Evolutionary conservation across 2,888 invertebrate genomes (phyloP).

Genomic region (Zeuzera pyrina): DNA sequence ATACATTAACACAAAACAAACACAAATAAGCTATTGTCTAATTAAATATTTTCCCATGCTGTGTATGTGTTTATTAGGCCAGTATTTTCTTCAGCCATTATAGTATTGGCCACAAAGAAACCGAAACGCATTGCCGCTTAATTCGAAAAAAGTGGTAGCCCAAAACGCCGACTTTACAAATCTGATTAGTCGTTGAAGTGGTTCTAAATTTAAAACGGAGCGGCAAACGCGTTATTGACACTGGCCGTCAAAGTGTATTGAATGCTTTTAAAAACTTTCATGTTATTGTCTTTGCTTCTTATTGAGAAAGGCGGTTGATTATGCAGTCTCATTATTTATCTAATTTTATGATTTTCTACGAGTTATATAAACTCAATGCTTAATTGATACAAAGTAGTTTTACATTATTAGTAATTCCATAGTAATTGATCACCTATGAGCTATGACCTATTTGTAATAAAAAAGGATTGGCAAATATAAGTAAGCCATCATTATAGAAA

Average conservation of each 20-base stretch:
- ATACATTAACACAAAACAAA: conserved; percentile 70
- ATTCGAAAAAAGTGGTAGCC: conserved; percentile 30
- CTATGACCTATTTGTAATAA: too few species aligned
- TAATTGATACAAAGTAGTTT: too few species aligned
- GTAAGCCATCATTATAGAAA: conserved; percentile 19
- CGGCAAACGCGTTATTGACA: conserved; percentile 52
- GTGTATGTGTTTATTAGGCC: conserved; percentile 27
- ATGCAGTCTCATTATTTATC: too few species aligned
- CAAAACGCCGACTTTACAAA: conserved; percentile 63
- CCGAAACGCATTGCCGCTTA: conserved; percentile 41
- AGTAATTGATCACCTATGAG: too few species aligned
- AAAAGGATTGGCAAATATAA: conserved; percentile 6
- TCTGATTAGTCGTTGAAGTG: conserved; percentile 66
- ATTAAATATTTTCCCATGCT: conserved; percentile 71
- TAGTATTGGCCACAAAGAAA: conserved; percentile 44
- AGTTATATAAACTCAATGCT: too few species aligned
- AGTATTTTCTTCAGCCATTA: conserved; percentile 31
- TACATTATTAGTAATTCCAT: too few species aligned
- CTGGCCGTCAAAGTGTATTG: conserved; percentile 33
- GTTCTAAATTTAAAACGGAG: conserved; percentile 64
- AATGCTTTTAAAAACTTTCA: conserved; percentile 48
- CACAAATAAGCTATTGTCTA: conserved; percentile 71
- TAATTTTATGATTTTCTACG: too few species aligned
- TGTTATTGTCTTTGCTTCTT: too few species aligned
- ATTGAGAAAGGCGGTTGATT: too few species aligned